Percentiles rank a stretch among this genome's conserved stretches.
phyloP scores from a whole-genome alignment of 1,140 invertebrate species.

The Pectinophora gossypiella region DNA sequence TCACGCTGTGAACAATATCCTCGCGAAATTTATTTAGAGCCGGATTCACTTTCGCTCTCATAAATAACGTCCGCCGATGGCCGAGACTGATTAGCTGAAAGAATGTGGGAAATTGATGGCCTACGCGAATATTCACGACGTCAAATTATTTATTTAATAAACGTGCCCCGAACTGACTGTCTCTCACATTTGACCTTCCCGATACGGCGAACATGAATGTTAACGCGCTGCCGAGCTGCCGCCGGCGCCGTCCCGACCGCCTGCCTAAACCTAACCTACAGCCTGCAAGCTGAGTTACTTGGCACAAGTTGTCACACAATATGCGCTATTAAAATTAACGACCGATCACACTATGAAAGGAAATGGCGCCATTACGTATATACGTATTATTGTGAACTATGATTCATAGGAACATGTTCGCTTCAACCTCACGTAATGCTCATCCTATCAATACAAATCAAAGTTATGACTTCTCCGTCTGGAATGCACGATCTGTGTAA shows the following conservation, averaged over 20 bases:
- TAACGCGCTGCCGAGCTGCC: background rate
- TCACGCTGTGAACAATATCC: conserved; percentile 64
- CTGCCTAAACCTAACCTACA: too few species aligned
- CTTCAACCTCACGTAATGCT: background rate
- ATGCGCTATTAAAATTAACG: too few species aligned
- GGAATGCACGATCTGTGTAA: background rate
- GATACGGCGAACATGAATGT: background rate
- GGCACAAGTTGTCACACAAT: too few species aligned
- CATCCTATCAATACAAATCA: background rate
- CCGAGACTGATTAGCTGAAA: conserved; percentile 32
- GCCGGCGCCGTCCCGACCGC: too few species aligned
- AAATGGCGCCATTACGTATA: too few species aligned
- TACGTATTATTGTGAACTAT: too few species aligned
- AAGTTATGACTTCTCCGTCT: background rate
- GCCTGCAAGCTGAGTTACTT: too few species aligned
- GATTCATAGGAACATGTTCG: background rate
- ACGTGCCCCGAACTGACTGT: background rate
- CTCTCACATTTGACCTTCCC: conserved; percentile 1
- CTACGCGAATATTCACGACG: background rate
- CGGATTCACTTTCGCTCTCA: conserved; percentile 55
- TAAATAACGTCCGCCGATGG: conserved; percentile 21
- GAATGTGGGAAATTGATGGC: conserved; percentile 18
- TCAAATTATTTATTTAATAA: conserved; percentile 1
- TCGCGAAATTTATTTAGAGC: conserved; percentile 61
- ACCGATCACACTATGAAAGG: too few species aligned